phyloP scores from a whole-genome alignment of 2,113 vertebrate species.

The Microcebus ravelobensis region DNA sequence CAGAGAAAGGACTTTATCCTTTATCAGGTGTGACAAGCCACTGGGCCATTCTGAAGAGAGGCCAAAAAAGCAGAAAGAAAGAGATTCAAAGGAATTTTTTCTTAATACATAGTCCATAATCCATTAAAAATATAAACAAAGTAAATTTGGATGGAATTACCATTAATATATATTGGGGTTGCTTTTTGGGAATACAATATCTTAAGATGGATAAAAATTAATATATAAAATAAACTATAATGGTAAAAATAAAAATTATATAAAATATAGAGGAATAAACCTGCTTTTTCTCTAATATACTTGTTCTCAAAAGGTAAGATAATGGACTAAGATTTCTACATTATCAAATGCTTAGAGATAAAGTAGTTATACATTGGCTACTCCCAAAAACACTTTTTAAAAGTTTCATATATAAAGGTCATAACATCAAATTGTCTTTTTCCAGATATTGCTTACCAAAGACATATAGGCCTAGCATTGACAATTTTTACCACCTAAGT shows the following conservation, averaged over 20 bases:
- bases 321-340: not conserved
- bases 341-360: not conserved
- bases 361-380: not conserved
- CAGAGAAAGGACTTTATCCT: not conserved
- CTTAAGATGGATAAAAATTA: not conserved
- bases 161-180: not conserved
- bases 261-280: not conserved
- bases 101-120: not conserved
- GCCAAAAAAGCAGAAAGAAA: not conserved
- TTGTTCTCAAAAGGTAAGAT: not conserved
- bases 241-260: not conserved
- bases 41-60: not conserved
- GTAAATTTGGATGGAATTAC: not conserved
- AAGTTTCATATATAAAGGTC: not conserved
- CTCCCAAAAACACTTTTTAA: not conserved
- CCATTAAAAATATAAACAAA: not conserved
- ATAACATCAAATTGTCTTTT: not conserved
- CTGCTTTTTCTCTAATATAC: not conserved
- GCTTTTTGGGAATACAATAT: not conserved
- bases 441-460: not conserved
- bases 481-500: not conserved
- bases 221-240: not conserved
- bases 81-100: not conserved
- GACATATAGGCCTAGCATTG: not conserved
- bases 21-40: not conserved